Percentiles rank a stretch among this genome's conserved stretches.
These are phyloP conservation scores for Hemibagrus wyckioides DNA, from an alignment of 2,113 vertebrate genomes.

Conservation along the genomic window DNA sequence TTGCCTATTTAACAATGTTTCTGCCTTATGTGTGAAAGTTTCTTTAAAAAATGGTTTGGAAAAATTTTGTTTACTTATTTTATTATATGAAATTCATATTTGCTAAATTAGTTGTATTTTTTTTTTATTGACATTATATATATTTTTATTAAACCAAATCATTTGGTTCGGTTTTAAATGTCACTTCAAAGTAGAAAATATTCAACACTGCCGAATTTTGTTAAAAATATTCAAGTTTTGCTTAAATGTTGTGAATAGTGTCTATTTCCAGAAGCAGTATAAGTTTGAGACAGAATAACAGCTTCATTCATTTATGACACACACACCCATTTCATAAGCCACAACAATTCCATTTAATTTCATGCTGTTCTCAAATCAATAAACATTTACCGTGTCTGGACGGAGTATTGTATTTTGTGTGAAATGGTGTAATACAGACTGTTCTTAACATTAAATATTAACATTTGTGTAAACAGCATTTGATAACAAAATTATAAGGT, in stretches of 20 bases:
- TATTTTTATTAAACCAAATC: not conserved
- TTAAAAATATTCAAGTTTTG: not conserved
- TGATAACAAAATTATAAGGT: slow-evolving; percentile 40
- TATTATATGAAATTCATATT: not conserved
- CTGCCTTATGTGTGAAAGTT: not conserved
- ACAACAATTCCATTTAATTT: slow-evolving; percentile 26
- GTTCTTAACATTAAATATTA: slow-evolving; percentile 31
- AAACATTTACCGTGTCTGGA: slow-evolving; percentile 36
- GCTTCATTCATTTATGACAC: not conserved
- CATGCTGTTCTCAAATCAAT: slow-evolving; percentile 10
- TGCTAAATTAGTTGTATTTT: not conserved
- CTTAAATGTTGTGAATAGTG: not conserved
- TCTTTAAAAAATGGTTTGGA: too few species aligned
- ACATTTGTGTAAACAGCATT: slow-evolving; percentile 27
- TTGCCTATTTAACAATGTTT: not conserved
- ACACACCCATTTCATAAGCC: not conserved
- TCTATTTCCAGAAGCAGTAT: not conserved
- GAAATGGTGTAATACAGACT: slow-evolving; percentile 19
- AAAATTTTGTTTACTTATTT: not conserved
- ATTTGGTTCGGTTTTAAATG: not conserved
- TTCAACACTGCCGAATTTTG: too few species aligned
- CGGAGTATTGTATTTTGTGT: not conserved
- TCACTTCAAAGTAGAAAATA: too few species aligned
- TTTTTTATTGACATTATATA: too few species aligned
- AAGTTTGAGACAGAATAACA: not conserved